These are phyloP conservation scores for Ameiurus melas DNA, from an alignment of 2,113 vertebrate genomes.

Conservation along the genomic window DNA sequence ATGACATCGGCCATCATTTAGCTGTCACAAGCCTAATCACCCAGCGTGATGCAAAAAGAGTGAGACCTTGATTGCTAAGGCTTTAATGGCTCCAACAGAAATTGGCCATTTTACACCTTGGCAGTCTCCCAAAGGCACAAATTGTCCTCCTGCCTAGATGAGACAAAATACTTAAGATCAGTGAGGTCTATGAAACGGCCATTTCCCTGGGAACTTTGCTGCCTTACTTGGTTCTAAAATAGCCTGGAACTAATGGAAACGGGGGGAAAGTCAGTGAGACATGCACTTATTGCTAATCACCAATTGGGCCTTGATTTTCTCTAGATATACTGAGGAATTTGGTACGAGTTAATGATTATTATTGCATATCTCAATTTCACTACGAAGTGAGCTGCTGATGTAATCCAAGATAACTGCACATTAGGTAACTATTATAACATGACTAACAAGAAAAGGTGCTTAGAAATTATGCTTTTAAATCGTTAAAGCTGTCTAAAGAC, in stretches of 20 bases:
- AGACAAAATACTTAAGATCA: slow-evolving; percentile 62
- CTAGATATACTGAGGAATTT: slow-evolving; percentile 17
- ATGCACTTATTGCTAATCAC: slow-evolving; percentile 17
- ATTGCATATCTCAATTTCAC: neutral
- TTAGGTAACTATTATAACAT: neutral
- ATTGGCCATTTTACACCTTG: slow-evolving; percentile 73
- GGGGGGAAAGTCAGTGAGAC: neutral
- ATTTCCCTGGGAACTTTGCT: slow-evolving; percentile 65
- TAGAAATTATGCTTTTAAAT: neutral
- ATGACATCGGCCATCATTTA: slow-evolving; percentile 68
- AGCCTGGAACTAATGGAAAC: slow-evolving; percentile 39
- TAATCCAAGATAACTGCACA: neutral
- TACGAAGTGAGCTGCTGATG: neutral
- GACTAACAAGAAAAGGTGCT: neutral
- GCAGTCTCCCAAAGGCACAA: slow-evolving; percentile 70
- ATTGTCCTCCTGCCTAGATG: slow-evolving; percentile 64
- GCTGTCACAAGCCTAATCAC: slow-evolving; percentile 68
- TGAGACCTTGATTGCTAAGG: slow-evolving; percentile 64
- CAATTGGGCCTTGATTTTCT: slow-evolving; percentile 9
- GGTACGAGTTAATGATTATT: slow-evolving; percentile 1
- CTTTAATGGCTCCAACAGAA: slow-evolving; percentile 66
- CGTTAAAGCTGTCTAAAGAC: neutral
- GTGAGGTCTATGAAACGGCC: slow-evolving; percentile 60
- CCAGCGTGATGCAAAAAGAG: slow-evolving; percentile 67
- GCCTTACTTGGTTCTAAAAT: slow-evolving; percentile 45